A percentile compares a stretch with the other conserved stretches of the same genome.
Evolutionary conservation across 2,888 invertebrate species (phyloP).

Genomic region (Agrypnus murinus): DNA sequence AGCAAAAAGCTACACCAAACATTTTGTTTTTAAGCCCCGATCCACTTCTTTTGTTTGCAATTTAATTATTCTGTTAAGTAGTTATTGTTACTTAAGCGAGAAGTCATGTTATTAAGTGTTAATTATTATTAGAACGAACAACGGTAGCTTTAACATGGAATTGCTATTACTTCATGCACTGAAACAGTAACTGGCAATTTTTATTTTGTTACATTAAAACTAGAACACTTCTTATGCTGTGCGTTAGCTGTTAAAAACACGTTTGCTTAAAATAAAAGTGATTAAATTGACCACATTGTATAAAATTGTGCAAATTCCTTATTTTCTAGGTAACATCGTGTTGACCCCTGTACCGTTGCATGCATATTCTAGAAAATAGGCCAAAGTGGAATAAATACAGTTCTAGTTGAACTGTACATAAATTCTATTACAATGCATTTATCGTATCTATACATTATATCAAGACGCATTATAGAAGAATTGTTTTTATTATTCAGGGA

Average conservation of each 20-base stretch:
- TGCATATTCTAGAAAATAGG: constrained; percentile 23
- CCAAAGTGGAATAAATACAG: constrained; percentile 8
- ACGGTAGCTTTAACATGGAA: constrained; percentile 31
- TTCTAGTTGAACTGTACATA: constrained; percentile 16
- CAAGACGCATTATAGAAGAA: not conserved
- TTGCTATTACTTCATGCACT: constrained; percentile 25
- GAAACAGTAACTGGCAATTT: constrained; percentile 30
- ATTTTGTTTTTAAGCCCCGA: constrained; percentile 7
- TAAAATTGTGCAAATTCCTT: constrained; percentile 31
- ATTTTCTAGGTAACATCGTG: constrained; percentile 23
- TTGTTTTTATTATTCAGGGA: constrained; percentile 27
- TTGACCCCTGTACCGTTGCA: constrained; percentile 37
- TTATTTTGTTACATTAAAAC: constrained; percentile 24
- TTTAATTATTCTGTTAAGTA: constrained; percentile 13
- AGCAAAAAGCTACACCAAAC: no score
- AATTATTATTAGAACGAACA: constrained; percentile 34
- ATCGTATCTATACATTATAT: constrained; percentile 10
- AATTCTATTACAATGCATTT: constrained; percentile 6
- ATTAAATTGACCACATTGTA: constrained; percentile 37
- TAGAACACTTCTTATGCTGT: constrained; percentile 24
- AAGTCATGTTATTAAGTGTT: constrained; percentile 36
- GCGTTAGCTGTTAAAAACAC: constrained; percentile 25
- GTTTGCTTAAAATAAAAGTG: constrained; percentile 37
- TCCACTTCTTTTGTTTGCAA: constrained; percentile 36
- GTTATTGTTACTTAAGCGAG: constrained; percentile 35